Evolutionary conservation across 2,888 invertebrate species (phyloP), one percentile per base, ranked within the genome.

Genomic region (Sminthurinus aureus): DNA sequence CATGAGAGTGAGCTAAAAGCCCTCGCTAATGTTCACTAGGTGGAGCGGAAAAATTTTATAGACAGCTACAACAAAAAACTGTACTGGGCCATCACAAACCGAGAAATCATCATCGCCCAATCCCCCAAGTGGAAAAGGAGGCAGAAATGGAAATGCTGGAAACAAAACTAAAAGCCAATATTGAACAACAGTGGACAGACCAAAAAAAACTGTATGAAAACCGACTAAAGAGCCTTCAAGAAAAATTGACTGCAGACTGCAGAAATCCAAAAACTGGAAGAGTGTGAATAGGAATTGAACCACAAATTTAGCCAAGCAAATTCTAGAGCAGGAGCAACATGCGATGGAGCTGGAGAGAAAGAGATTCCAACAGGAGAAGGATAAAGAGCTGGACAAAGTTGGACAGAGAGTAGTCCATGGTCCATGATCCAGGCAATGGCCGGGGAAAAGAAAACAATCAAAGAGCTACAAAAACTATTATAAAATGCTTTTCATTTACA

Each of bases 201-300:
- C 89, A 93, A 79, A 94, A 94, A 88, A 93, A 93, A n/a, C 92
- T 92, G 1, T 91, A 91, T 18, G 93, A 93, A 88, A 91, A 91
- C 86, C 91, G 92, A 89, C 90, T 91, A 51, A 90, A 90, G 90
- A 92, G 95, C 52, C 91, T 94, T 69, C 94, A 93, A 89, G 95
- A 95, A 84, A 95, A 96, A 89, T 94, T 94, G 89, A 95, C 95
- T 84, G 91, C 92, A 15, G 95, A 96, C n/a, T n/a, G n/a, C n/a
- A n/a, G n/a, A n/a, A 89, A 90, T 96, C 83, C 91, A 92, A 79
- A 93, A 94, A 86, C 90, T 94, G 78, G 95, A 94, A 82, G 91
- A 92, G 86, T 93, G 93, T 0, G 94, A 95, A 89, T 92, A 92
- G 84, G 93, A 94, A 0, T 91, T 94, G 0, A 93, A 94, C 82